A percentile compares a stretch with the other conserved stretches of the same genome.
phyloP scores from a whole-genome alignment of 2,113 vertebrate genomes.

The Cottus gobio region DNA sequence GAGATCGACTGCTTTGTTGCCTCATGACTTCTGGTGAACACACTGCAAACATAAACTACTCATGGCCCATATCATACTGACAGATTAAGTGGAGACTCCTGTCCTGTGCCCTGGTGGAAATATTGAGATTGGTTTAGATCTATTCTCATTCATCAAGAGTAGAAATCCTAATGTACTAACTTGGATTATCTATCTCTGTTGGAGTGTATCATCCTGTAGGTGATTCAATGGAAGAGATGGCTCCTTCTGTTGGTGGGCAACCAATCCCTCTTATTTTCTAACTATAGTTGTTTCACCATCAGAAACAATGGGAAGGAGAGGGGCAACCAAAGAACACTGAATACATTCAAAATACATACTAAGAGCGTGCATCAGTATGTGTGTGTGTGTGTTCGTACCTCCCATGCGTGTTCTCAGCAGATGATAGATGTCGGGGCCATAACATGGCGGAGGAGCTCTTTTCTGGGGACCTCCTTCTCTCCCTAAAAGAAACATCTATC shows the following conservation, averaged over 20 bases:
- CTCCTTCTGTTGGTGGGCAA: neutral
- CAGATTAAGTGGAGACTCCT: neutral
- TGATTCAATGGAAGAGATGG: neutral
- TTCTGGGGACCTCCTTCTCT: constrained; percentile 85
- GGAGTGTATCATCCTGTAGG: neutral
- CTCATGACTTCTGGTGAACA: neutral
- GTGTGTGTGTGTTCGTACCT: constrained; percentile 47
- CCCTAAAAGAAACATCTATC: constrained; percentile 60
- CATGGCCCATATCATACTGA: neutral
- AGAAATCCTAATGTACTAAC: neutral
- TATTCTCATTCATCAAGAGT: neutral
- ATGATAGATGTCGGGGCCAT: constrained; percentile 92
- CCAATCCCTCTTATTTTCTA: neutral
- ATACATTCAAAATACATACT: neutral
- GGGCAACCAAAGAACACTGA: neutral
- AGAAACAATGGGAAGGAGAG: neutral
- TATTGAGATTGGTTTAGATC: neutral
- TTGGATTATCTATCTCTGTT: neutral
- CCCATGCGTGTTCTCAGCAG: constrained; percentile 90
- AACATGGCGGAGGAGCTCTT: constrained; percentile 85
- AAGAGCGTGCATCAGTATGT: neutral
- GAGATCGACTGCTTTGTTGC: neutral
- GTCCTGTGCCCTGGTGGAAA: neutral
- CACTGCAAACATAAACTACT: neutral
- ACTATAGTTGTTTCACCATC: neutral